A percentile compares a stretch with the other conserved stretches of the same genome.
These are phyloP conservation scores for Umimayanthus kanabou DNA, from an alignment of 92 coral and sea anemone genomes.

Conservation along the genomic window DNA sequence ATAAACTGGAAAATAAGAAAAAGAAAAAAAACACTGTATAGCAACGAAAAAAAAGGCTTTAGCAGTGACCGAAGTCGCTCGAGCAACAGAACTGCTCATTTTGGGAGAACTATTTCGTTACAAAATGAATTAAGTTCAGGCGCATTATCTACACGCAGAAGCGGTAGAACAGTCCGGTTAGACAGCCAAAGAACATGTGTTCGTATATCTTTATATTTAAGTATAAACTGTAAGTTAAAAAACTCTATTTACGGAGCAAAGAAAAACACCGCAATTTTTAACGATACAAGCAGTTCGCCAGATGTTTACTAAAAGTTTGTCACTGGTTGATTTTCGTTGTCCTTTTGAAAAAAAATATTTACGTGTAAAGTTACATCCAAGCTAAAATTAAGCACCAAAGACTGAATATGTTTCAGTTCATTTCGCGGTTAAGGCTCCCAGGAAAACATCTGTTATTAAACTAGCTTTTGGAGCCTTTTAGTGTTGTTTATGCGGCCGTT, in stretches of 20 bases:
- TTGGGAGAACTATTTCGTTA: background rate
- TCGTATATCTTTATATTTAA: background rate
- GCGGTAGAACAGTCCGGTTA: background rate
- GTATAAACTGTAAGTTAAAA: background rate
- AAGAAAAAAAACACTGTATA: too few species aligned
- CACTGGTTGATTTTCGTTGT: background rate
- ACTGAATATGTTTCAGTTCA: background rate
- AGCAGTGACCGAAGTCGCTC: background rate
- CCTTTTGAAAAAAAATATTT: background rate
- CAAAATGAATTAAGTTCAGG: background rate
- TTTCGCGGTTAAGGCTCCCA: background rate
- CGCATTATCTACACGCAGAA: background rate
- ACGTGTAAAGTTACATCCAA: slow-evolving; percentile 1
- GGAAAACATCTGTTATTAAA: slow-evolving; percentile 39
- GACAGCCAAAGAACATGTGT: background rate
- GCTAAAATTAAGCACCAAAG: slow-evolving; percentile 1
- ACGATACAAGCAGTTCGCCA: background rate
- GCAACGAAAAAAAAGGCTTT: background rate
- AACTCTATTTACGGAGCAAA: background rate
- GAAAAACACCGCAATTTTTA: background rate
- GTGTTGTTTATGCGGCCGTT: background rate
- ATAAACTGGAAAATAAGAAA: background rate
- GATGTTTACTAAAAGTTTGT: slow-evolving; percentile 3
- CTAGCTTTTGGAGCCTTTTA: background rate
- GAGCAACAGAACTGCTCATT: background rate